Percentiles rank a stretch among this genome's conserved stretches.
These are phyloP conservation scores for Drosophila mulleri DNA, from an alignment of 2,888 invertebrate genomes.

Conservation along the genomic window DNA sequence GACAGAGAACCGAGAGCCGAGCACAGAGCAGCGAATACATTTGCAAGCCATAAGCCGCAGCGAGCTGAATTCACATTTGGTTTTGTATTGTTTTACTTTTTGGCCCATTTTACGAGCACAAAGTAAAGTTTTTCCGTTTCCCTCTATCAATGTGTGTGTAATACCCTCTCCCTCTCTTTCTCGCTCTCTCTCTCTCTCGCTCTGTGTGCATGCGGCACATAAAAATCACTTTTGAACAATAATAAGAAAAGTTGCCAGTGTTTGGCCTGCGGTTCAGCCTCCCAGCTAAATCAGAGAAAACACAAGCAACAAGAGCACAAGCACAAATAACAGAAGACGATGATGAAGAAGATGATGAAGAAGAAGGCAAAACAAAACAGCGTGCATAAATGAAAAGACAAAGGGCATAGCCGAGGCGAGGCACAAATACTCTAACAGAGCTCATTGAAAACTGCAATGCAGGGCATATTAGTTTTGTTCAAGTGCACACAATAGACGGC, in stretches of 20 bases:
- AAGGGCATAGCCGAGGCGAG: background rate
- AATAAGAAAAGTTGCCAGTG: conserved; percentile 75
- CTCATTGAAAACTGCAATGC: background rate
- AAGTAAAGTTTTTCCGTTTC: conserved; percentile 32
- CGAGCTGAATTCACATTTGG: conserved; percentile 36
- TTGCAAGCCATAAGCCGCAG: conserved; percentile 4
- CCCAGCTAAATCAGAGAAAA: conserved; percentile 57
- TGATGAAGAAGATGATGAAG: background rate
- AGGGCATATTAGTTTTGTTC: conserved; percentile 1
- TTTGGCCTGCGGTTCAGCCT: conserved; percentile 62
- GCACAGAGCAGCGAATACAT: background rate
- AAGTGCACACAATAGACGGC: background rate
- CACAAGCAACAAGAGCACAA: conserved; percentile 33
- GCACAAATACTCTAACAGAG: background rate
- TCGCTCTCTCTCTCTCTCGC: background rate
- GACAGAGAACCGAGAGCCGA: background rate
- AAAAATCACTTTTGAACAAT: conserved; percentile 66
- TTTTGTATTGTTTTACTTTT: conserved; percentile 60
- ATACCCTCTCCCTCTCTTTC: too few relatives aligned
- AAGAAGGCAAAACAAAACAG: conserved; percentile 1
- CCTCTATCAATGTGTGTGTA: background rate
- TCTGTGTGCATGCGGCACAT: conserved; percentile 25
- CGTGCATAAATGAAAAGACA: conserved; percentile 11
- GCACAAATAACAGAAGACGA: conserved; percentile 26
- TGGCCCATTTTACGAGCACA: conserved; percentile 66